Evolutionary conservation across 92 coral and sea anemone genomes (phyloP).

Genomic region (Porites divaricata): DNA sequence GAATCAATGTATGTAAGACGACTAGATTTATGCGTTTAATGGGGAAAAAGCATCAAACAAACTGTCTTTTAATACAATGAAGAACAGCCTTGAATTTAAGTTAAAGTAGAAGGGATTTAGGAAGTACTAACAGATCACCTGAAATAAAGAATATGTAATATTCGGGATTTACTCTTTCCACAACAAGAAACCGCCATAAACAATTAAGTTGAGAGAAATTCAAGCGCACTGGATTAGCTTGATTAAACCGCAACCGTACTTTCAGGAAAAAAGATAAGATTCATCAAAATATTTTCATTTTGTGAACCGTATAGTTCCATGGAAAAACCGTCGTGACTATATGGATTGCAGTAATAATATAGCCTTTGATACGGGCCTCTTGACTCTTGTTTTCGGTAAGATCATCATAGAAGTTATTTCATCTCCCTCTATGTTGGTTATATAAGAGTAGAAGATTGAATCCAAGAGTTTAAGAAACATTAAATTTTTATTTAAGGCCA

Average conservation of each 20-base stretch:
- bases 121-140: background rate
- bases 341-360: too few relatives aligned
- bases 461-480: constrained; percentile 3
- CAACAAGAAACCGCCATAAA: constrained; percentile 1
- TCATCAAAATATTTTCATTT: constrained; percentile 1
- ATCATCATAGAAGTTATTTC: background rate
- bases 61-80: too few relatives aligned
- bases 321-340: background rate
- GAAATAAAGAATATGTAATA: constrained; percentile 16
- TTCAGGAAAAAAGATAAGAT: background rate
- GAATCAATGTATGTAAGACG: too few relatives aligned
- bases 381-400: background rate
- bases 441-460: background rate
- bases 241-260: constrained; percentile 13
- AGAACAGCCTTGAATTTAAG: too few relatives aligned
- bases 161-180: background rate
- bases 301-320: background rate
- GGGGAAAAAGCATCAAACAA: too few relatives aligned
- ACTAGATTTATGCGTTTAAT: too few relatives aligned
- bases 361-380: too few relatives aligned
- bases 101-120: background rate
- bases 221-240: constrained; percentile 9
- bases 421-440: too few relatives aligned
- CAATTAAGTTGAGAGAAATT: background rate
- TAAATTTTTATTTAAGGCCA: constrained; percentile 14